phyloP scores from a whole-genome alignment of 2,888 invertebrate genomes.

The Adelognathus sp. region DNA sequence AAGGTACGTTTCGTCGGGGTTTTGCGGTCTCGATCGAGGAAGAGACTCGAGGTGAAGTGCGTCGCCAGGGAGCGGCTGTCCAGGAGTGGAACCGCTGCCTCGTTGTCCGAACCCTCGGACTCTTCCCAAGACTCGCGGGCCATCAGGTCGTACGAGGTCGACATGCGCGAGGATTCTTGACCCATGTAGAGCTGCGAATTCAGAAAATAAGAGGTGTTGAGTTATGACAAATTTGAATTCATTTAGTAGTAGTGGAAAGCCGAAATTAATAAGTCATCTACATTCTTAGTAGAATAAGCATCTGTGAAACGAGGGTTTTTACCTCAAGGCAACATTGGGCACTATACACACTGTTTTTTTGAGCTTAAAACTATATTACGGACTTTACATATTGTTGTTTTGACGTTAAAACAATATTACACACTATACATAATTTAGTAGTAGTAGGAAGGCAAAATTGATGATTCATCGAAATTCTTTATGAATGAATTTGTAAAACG shows the following conservation, averaged over 20 bases:
- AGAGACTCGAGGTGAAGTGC: constrained; percentile 78
- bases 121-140: constrained; percentile 87
- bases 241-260: not conserved
- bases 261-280: not conserved
- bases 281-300: too few species aligned
- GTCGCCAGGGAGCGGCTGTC: constrained; percentile 79
- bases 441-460: too few species aligned
- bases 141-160: constrained; percentile 85
- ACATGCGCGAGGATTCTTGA: constrained; percentile 82
- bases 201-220: not conserved
- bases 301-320: too few species aligned
- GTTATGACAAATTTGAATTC: not conserved
- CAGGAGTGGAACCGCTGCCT: constrained; percentile 74
- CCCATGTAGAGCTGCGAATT: constrained; percentile 82
- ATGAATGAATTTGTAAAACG: too few species aligned
- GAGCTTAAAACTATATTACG: too few species aligned
- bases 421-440: too few species aligned
- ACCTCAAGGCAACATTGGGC: too few species aligned
- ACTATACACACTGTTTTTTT: too few species aligned
- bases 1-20: constrained; percentile 81
- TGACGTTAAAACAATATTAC: too few species aligned
- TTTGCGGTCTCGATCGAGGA: constrained; percentile 79
- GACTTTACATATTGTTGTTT: too few species aligned
- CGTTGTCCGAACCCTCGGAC: constrained; percentile 86
- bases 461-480: too few species aligned